Evolutionary conservation across 1,140 invertebrate genomes (phyloP).

Genomic region (Helicoverpa zea): DNA sequence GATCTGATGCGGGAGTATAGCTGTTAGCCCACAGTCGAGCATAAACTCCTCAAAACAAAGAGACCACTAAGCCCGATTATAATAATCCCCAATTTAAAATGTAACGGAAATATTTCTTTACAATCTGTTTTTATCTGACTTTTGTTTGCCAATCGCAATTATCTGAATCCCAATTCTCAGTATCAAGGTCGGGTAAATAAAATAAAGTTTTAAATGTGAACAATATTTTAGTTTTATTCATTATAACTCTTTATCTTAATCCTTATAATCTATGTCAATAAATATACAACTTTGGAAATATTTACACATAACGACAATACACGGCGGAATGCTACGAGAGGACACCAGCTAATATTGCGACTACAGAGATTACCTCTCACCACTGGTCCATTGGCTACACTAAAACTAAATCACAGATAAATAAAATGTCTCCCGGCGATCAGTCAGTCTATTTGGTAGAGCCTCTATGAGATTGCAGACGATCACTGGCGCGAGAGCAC

Average conservation of each 20-base stretch:
- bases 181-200: slow-evolving; percentile 41
- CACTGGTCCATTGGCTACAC: slow-evolving; percentile 60
- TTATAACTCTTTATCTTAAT: slow-evolving; percentile 73
- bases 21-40: not conserved
- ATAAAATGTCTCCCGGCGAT: slow-evolving; percentile 36
- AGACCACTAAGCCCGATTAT: not conserved
- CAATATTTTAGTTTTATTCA: slow-evolving; percentile 74
- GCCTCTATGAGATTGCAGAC: slow-evolving; percentile 61
- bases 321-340: slow-evolving; percentile 73
- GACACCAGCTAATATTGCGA: slow-evolving; percentile 53
- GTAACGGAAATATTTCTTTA: not conserved
- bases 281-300: slow-evolving; percentile 83
- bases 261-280: slow-evolving; percentile 73
- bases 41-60: not conserved
- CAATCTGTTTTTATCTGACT: not conserved
- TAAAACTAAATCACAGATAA: slow-evolving; percentile 64
- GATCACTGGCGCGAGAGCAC: slow-evolving; percentile 79
- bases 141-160: not conserved
- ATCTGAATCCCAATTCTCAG: not conserved
- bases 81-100: slow-evolving; percentile 1
- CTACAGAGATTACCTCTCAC: slow-evolving; percentile 66
- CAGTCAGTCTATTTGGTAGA: slow-evolving; percentile 51
- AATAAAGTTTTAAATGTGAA: slow-evolving; percentile 63
- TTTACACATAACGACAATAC: slow-evolving; percentile 74
- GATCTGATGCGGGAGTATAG: too few species aligned